Conservation (phyloP, 2,888 invertebrate genomes). For the Cheilosia vernalis region DNA sequence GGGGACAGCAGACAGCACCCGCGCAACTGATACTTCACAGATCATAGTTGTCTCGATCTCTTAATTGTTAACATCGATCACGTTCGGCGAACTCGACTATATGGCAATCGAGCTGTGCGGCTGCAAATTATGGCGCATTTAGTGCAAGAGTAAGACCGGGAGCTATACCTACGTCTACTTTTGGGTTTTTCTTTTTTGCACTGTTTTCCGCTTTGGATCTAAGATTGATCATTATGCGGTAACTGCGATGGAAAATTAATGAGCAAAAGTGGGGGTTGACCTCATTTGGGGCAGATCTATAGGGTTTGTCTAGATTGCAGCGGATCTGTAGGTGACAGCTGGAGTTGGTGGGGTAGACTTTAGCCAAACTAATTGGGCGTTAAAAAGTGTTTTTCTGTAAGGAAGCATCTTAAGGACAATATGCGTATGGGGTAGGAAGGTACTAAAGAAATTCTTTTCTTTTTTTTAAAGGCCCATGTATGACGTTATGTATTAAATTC, state of each 20-base stretch:
- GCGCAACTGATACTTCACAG: slow-evolving; percentile 54
- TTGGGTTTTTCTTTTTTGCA: slow-evolving; percentile 1
- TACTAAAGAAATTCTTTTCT: too few species aligned
- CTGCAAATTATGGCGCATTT: slow-evolving; percentile 58
- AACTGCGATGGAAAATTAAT: slow-evolving; percentile 64
- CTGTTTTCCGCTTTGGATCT: slow-evolving; percentile 43
- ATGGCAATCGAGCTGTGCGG: slow-evolving; percentile 20
- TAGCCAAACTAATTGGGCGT: too few species aligned
- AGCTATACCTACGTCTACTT: slow-evolving; percentile 24
- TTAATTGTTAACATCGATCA: slow-evolving; percentile 75
- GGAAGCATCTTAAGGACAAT: too few species aligned
- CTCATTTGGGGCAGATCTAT: slow-evolving; percentile 20
- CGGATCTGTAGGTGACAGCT: slow-evolving; percentile 16
- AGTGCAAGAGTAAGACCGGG: slow-evolving; percentile 34
- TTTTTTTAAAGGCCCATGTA: too few species aligned
- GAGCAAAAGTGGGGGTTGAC: slow-evolving; percentile 24
- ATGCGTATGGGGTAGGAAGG: too few species aligned
- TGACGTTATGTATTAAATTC: too few species aligned
- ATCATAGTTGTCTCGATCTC: slow-evolving; percentile 64
- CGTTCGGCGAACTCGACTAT: slow-evolving; percentile 59
- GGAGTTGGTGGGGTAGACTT: not conserved
- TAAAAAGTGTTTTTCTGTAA: too few species aligned
- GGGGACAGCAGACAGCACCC: slow-evolving; percentile 47
- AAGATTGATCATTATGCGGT: slow-evolving; percentile 69
- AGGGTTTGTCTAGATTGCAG: slow-evolving; percentile 6